Evolutionary conservation across 37 sponge, comb jelly and placozoan species (phyloP).

Genomic region (Spongilla lacustris): DNA sequence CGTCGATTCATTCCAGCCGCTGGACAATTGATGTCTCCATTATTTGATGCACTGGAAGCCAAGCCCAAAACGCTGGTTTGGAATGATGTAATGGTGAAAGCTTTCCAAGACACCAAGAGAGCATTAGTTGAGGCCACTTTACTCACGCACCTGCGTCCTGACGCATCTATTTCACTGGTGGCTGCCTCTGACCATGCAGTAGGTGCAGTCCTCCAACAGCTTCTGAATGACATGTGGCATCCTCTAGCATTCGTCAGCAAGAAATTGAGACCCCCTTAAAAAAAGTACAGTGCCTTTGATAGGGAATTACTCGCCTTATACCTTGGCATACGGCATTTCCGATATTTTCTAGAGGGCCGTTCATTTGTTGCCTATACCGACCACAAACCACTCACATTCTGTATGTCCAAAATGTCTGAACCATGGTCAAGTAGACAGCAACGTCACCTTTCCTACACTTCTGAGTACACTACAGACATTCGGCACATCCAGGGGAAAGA

Average conservation of each 20-base stretch:
- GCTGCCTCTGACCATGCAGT: slow-evolving; percentile 36
- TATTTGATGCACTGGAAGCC: slow-evolving; percentile 19
- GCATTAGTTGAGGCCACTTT: slow-evolving; percentile 28
- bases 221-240: not conserved
- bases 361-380: slow-evolving; percentile 33
- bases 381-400: slow-evolving; percentile 52
- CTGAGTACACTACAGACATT: slow-evolving; percentile 32
- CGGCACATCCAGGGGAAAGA: slow-evolving; percentile 6
- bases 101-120: slow-evolving; percentile 38
- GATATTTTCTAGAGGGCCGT: slow-evolving; percentile 43
- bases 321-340: slow-evolving; percentile 35
- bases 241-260: slow-evolving; percentile 42
- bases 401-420: slow-evolving; percentile 34
- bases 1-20: slow-evolving; percentile 16
- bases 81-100: slow-evolving; percentile 12
- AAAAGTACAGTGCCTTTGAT: slow-evolving; percentile 52
- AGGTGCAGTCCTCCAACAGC: slow-evolving; percentile 45
- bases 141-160: slow-evolving; percentile 11
- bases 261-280: slow-evolving; percentile 28
- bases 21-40: slow-evolving; percentile 38
- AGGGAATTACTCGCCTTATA: slow-evolving; percentile 43
- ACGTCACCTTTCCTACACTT: slow-evolving; percentile 17
- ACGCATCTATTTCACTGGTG: slow-evolving; percentile 20
- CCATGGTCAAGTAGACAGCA: slow-evolving; percentile 24
- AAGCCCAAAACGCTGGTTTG: slow-evolving; percentile 36